Evolutionary conservation across 2,888 invertebrate genomes (phyloP).

Genomic region (Conomelus anceps): DNA sequence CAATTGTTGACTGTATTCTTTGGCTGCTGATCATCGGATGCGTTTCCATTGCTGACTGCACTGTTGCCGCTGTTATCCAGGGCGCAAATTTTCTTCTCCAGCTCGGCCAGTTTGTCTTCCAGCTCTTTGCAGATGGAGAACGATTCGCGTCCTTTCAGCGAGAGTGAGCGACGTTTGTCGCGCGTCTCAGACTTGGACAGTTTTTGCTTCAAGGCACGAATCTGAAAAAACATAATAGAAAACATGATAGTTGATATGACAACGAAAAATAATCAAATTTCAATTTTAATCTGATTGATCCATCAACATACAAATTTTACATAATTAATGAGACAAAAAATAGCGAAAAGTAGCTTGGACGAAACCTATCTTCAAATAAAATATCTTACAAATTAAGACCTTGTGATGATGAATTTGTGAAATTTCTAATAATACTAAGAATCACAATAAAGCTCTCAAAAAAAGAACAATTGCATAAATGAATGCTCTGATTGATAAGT

Average conservation of each 20-base stretch:
- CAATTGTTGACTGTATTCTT: slow-evolving; percentile 29
- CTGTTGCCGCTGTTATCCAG: slow-evolving; percentile 47
- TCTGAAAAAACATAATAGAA: slow-evolving; percentile 32
- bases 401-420: too few species aligned
- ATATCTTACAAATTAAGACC: too few species aligned
- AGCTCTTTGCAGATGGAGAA: slow-evolving; percentile 74
- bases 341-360: too few species aligned
- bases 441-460: too few species aligned
- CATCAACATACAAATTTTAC: background rate
- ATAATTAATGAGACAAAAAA: too few species aligned
- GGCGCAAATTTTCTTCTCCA: slow-evolving; percentile 68
- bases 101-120: slow-evolving; percentile 73
- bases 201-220: slow-evolving; percentile 67
- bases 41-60: slow-evolving; percentile 39
- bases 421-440: too few species aligned
- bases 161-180: slow-evolving; percentile 72
- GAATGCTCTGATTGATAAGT: too few species aligned
- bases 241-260: too few species aligned
- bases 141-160: slow-evolving; percentile 75
- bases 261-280: background rate
- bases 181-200: slow-evolving; percentile 67
- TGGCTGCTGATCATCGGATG: slow-evolving; percentile 42
- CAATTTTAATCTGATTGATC: background rate
- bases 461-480: too few species aligned
- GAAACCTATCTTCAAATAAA: too few species aligned